A percentile compares a stretch with the other conserved stretches of the same genome.
Conservation (phyloP, 1,140 invertebrate genomes). For the Asbolus verrucosus region DNA sequence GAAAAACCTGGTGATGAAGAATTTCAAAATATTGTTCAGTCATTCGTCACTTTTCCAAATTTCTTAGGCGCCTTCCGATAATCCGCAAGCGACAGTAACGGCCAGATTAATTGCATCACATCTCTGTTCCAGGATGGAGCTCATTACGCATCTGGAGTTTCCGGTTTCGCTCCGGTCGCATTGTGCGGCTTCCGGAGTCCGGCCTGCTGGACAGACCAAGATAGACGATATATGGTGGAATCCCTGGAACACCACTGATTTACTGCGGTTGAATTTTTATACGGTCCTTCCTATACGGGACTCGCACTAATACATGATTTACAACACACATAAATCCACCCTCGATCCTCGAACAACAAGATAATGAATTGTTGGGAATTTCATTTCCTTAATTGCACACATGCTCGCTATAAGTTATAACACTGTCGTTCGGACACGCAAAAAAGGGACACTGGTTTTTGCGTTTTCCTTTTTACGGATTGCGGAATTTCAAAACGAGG, state of each 20-base stretch:
- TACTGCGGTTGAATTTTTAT: slow-evolving; percentile 35
- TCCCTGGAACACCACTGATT: slow-evolving; percentile 37
- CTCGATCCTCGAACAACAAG: slow-evolving; percentile 30
- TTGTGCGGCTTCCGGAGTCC: slow-evolving; percentile 46
- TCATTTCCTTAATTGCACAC: slow-evolving; percentile 37
- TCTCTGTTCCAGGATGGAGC: slow-evolving; percentile 20
- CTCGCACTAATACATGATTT: slow-evolving; percentile 37
- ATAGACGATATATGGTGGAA: slow-evolving; percentile 44
- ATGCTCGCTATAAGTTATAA: slow-evolving; percentile 16
- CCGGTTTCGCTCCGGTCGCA: slow-evolving; percentile 46
- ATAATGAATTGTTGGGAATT: slow-evolving; percentile 35
- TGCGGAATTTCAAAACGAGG: background rate
- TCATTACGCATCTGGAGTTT: slow-evolving; percentile 40
- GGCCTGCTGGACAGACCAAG: slow-evolving; percentile 38
- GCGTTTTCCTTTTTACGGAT: slow-evolving; percentile 47
- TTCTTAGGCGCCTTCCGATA: too few species aligned
- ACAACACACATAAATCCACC: slow-evolving; percentile 30
- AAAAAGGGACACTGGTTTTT: background rate
- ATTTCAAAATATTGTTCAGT: too few species aligned
- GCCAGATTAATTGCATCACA: slow-evolving; percentile 6
- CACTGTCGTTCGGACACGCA: background rate
- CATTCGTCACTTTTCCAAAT: too few species aligned
- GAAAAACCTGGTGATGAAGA: too few species aligned
- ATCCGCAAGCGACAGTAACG: too few species aligned
- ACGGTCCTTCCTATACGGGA: slow-evolving; percentile 34